A percentile compares a stretch with the other conserved stretches of the same genome.
Conservation (phyloP, 2,797 vertebrate genomes). For the Anomalospiza imberbis region DNA sequence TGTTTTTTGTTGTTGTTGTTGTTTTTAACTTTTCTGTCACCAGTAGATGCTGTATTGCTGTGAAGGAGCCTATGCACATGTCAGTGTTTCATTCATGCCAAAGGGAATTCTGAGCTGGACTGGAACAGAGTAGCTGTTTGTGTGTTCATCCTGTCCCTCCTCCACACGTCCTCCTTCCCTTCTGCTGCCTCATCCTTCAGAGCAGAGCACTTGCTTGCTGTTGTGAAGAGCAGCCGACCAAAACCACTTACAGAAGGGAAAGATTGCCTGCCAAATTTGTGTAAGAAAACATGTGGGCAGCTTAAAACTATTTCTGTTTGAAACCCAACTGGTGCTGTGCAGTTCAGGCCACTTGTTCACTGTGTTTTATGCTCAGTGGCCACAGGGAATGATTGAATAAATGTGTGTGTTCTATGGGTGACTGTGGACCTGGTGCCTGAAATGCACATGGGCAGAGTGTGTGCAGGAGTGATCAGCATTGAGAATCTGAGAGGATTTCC, state of each 20-base stretch:
- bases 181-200: neutral
- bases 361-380: neutral
- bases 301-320: conserved; percentile 11
- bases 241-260: neutral
- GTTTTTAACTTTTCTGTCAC: neutral
- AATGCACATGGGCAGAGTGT: fast-evolving
- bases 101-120: neutral
- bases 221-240: neutral
- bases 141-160: neutral
- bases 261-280: conserved; percentile 2
- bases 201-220: neutral
- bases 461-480: neutral
- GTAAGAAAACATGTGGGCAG: conserved; percentile 19
- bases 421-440: neutral
- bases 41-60: neutral
- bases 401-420: neutral
- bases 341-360: neutral
- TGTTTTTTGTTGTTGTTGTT: neutral
- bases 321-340: neutral
- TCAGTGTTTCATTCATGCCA: neutral
- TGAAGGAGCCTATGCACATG: neutral
- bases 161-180: conserved; percentile 6
- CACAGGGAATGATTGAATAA: neutral
- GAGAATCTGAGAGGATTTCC: neutral
- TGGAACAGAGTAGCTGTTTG: neutral